Conservation (phyloP, 2,797 vertebrate species). For the Poliocrania exsul region DNA sequence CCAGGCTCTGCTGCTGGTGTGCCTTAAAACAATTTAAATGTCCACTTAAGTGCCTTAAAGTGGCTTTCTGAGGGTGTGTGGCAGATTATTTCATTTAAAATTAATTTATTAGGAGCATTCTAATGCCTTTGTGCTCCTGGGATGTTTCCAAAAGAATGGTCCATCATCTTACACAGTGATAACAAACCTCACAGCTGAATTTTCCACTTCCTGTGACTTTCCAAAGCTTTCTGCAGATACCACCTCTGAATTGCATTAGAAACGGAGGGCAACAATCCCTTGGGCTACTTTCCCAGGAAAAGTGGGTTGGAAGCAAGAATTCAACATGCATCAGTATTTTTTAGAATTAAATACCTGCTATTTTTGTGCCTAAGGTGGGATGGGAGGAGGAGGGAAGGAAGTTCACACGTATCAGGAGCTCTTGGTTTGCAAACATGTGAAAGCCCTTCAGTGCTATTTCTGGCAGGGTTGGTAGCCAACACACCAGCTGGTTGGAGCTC, state of each 20-base stretch:
- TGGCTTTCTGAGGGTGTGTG: neutral
- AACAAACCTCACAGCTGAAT: neutral
- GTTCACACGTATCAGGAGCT: neutral
- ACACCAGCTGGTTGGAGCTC: constrained; percentile 27
- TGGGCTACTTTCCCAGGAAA: neutral
- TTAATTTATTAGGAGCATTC: neutral
- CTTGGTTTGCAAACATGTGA: neutral
- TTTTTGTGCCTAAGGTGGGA: neutral
- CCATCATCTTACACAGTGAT: neutral
- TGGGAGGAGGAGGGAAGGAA: neutral
- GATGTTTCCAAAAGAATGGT: constrained; percentile 1
- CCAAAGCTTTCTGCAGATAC: neutral
- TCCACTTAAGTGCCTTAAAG: neutral
- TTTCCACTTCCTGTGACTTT: neutral
- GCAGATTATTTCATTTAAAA: neutral
- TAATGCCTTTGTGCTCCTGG: neutral
- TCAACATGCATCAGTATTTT: neutral
- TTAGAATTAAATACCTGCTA: neutral
- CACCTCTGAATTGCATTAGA: neutral
- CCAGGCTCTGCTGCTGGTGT: neutral
- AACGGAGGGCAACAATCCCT: neutral
- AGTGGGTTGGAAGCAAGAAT: neutral
- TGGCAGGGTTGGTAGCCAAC: neutral
- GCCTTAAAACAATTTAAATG: neutral
- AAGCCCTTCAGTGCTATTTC: neutral